phyloP scores from a whole-genome alignment of 2,888 invertebrate species.

The Altica lythri region DNA sequence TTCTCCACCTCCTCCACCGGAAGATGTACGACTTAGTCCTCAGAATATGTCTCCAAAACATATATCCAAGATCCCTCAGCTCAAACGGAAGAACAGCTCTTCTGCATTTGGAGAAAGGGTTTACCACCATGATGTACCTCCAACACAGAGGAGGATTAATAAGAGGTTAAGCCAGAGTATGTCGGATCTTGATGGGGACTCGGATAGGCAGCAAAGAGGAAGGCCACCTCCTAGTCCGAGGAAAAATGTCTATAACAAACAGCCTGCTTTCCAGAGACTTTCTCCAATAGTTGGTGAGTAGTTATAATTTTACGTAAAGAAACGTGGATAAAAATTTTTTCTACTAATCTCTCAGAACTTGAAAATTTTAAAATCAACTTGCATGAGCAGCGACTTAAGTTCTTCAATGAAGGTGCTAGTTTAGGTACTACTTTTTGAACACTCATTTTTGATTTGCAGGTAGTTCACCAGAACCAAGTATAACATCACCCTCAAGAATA shows the following conservation, averaged over 20 bases:
- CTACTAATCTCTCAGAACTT: too few species aligned
- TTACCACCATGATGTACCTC: constrained; percentile 39
- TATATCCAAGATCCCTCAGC: constrained; percentile 48
- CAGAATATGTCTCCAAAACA: constrained; percentile 30
- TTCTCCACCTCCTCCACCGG: constrained; percentile 49
- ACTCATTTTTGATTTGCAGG: too few species aligned
- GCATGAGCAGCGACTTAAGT: too few species aligned
- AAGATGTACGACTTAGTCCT: constrained; percentile 35
- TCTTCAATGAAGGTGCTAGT: too few species aligned
- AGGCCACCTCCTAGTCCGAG: constrained; percentile 48
- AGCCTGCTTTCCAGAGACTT: constrained; percentile 49
- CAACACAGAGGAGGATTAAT: constrained; percentile 41
- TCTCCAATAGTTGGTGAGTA: constrained; percentile 48
- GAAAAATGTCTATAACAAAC: constrained; percentile 36
- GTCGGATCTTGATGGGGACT: constrained; percentile 47
- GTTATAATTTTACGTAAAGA: too few species aligned
- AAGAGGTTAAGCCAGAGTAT: constrained; percentile 51
- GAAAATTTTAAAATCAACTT: too few species aligned
- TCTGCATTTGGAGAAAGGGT: constrained; percentile 48
- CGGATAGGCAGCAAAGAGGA: constrained; percentile 18
- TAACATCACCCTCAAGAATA: constrained; percentile 55
- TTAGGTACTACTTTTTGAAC: too few species aligned
- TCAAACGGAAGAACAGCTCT: constrained; percentile 42
- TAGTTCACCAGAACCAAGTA: constrained; percentile 55
- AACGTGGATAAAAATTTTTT: too few species aligned